These are phyloP conservation scores for Torymus auratus DNA, from an alignment of 2,888 invertebrate genomes.

Conservation along the genomic window DNA sequence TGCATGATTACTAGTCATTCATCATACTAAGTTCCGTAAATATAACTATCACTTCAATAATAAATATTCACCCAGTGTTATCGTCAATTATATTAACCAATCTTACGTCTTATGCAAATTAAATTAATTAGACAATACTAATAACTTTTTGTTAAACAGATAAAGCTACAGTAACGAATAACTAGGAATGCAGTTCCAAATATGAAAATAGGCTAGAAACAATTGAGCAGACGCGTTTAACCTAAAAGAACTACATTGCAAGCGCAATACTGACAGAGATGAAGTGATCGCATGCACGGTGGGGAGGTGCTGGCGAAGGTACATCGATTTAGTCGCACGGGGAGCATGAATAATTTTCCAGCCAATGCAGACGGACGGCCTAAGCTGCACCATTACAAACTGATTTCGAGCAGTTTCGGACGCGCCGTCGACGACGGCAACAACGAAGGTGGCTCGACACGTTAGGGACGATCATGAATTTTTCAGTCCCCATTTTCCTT, in stretches of 20 bases:
- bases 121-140: too few relatives aligned
- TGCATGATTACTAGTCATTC: too few relatives aligned
- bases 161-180: too few relatives aligned
- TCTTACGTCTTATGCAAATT: too few relatives aligned
- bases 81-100: too few relatives aligned
- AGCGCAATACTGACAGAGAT: conserved; percentile 24
- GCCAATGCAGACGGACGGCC: conserved; percentile 28
- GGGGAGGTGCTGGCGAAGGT: neutral
- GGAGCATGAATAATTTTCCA: conserved; percentile 47
- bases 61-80: too few relatives aligned
- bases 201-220: conserved; percentile 10
- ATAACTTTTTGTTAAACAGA: too few relatives aligned
- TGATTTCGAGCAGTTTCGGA: conserved; percentile 44
- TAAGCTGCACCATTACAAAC: conserved; percentile 45
- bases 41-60: too few relatives aligned
- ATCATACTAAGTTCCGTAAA: too few relatives aligned
- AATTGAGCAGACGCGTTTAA: conserved; percentile 25
- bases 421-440: neutral
- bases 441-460: neutral
- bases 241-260: conserved; percentile 17
- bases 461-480: conserved; percentile 33
- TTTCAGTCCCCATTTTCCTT: conserved; percentile 38
- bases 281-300: conserved; percentile 33
- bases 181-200: too few relatives aligned
- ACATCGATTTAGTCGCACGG: conserved; percentile 45